Evolutionary conservation across 1,140 invertebrate genomes (phyloP).

Genomic region (Centruroides vittatus): DNA sequence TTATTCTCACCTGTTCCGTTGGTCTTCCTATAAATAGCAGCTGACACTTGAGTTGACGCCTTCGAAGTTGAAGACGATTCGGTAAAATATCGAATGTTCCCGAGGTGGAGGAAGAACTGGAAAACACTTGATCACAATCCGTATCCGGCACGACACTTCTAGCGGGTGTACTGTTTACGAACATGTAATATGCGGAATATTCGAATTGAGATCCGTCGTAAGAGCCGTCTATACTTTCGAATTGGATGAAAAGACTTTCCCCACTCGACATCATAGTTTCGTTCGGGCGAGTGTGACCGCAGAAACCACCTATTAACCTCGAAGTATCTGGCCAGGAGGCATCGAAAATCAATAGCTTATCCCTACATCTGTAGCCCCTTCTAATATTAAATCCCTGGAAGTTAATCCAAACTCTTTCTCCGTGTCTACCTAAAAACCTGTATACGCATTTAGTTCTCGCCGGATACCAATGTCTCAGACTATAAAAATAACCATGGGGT

Average conservation of each 20-base stretch:
- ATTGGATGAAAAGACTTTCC: neutral
- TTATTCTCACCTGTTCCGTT: neutral
- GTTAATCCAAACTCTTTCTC: conserved; percentile 36
- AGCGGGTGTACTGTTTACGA: neutral
- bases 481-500: neutral
- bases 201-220: neutral
- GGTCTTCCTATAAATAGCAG: neutral
- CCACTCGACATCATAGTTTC: neutral
- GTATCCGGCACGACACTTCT: neutral
- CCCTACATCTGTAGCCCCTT: neutral
- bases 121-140: neutral
- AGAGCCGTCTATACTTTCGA: neutral
- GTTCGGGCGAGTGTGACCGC: neutral
- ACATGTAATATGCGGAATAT: neutral
- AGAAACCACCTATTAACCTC: neutral
- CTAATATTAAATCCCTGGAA: neutral
- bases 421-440: conserved; percentile 61
- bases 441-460: conserved; percentile 80
- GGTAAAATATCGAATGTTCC: neutral
- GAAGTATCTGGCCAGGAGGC: neutral
- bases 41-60: neutral
- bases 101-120: neutral
- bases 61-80: neutral
- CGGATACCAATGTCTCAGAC: conserved; percentile 29
- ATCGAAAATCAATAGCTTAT: neutral